Base-by-base conservation (phyloP, 2,797 vertebrate species). In the Adrianichthys oophorus region DNA sequence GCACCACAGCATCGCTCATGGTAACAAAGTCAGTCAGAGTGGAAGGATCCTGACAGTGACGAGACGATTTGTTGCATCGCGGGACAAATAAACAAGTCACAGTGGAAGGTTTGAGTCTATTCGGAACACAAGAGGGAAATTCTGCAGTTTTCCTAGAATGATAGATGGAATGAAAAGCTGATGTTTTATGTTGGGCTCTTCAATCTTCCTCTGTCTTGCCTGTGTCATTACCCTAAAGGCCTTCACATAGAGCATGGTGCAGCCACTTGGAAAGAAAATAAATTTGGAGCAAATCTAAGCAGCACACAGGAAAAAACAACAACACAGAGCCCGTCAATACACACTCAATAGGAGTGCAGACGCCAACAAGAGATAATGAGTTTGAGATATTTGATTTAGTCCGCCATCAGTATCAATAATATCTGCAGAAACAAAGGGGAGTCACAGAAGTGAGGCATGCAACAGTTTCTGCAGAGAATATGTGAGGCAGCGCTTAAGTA, bases 201-300 rank as follows among this genome's bases (percentile, higher is more conserved):
- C 49, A 15, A 5, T 14, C 45, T 15, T 14, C 45, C 19, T 23
- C 61, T 16, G 59, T 58, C 48, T 65, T 2, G 32, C 78, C 63
- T 80, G 78, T 75, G 54, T 88, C 86, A 83, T 43, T 63, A 77
- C 87, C 87, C 84, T 80, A 49, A 79, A 87, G 85, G 72, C 74
- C 74, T 72, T 87, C 87, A 85, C 86, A 88, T 84, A 83, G 79
- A 74, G 73, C 83, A 85, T 19, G 61, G 40, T 85, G 83, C 82
- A 81, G 70, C 72, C 82, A 64, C 69, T 83, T 76, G 82, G 72
- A 87, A 86, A 82, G 5, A 44, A 18, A 45, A 45, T 76, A 79
- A 83, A 84, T 83, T 79, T 37, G 72, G 85, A 87, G 71, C 84
- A 83, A 78, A 87, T 84, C 76, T 55, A 74, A 83, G 78, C 64